A percentile compares a stretch with the other conserved stretches of the same genome.
Evolutionary conservation across 2,797 vertebrate genomes (phyloP).

Genomic region (Antrozous pallidus): DNA sequence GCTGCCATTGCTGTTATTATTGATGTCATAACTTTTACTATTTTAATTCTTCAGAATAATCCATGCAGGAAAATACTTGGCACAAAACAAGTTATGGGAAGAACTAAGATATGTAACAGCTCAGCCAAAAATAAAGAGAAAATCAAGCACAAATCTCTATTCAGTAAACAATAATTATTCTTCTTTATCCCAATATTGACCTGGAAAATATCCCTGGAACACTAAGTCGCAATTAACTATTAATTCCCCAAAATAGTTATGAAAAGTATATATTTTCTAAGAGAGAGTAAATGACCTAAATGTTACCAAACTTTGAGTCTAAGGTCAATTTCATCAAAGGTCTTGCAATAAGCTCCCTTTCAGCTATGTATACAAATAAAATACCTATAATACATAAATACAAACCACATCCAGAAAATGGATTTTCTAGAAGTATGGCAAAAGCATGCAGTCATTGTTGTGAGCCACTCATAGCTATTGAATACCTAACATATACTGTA

Average conservation of each 20-base stretch:
- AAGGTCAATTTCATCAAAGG: not conserved
- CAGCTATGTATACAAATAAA: conserved; percentile 22
- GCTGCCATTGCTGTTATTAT: not conserved
- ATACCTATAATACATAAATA: not conserved
- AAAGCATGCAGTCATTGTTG: not conserved
- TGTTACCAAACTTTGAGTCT: not conserved
- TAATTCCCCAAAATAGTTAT: not conserved
- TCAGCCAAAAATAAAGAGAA: not conserved
- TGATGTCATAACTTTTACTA: not conserved
- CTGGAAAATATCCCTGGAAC: conserved; percentile 1
- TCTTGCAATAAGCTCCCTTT: not conserved
- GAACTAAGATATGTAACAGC: not conserved
- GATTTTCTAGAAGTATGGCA: not conserved
- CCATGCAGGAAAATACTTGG: not conserved
- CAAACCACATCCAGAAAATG: not conserved
- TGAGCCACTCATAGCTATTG: not conserved
- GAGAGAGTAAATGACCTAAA: not conserved
- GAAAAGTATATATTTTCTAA: not conserved
- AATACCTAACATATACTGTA: not conserved
- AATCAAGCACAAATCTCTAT: not conserved
- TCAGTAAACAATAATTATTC: not conserved
- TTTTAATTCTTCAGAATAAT: conserved; percentile 18
- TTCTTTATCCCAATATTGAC: not conserved
- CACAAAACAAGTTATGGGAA: not conserved
- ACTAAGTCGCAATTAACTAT: conserved; percentile 19